Evolutionary conservation across 2,113 vertebrate genomes (phyloP).

Genomic region (Maccullochella peelii): DNA sequence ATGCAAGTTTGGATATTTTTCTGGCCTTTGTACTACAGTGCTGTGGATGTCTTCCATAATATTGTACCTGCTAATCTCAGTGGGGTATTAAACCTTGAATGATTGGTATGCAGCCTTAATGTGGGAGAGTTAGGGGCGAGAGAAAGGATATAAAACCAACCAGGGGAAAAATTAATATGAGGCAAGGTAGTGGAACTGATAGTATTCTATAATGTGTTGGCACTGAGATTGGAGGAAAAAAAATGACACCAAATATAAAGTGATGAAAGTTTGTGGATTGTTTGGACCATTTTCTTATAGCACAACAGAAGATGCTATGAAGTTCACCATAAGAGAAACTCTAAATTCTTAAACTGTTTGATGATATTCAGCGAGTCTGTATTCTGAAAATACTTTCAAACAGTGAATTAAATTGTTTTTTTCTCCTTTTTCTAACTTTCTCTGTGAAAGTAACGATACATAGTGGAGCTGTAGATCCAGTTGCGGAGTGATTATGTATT

Average conservation of each 20-base stretch:
- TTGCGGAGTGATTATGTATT: conserved; percentile 73
- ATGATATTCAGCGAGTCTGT: conserved; percentile 25
- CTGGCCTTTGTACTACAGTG: conserved; percentile 51
- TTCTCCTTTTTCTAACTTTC: conserved; percentile 21
- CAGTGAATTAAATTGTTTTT: conserved; percentile 14
- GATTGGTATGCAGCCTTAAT: conserved; percentile 82
- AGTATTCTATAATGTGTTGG: conserved; percentile 80
- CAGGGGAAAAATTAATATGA: conserved; percentile 84
- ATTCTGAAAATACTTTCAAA: conserved; percentile 35
- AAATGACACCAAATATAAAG: conserved; percentile 69
- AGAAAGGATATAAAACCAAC: conserved; percentile 82
- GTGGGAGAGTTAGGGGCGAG: conserved; percentile 76
- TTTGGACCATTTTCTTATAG: conserved; percentile 50
- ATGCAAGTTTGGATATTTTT: conserved; percentile 55
- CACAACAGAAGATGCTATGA: conserved; percentile 43
- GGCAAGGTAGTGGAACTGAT: conserved; percentile 85
- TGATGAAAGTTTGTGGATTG: conserved; percentile 67
- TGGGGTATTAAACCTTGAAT: conserved; percentile 78
- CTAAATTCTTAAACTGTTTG: conserved; percentile 13
- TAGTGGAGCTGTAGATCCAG: conserved; percentile 62
- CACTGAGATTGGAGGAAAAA: conserved; percentile 68
- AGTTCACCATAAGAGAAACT: conserved; percentile 32
- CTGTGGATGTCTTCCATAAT: conserved; percentile 73
- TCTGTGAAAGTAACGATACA: conserved; percentile 19
- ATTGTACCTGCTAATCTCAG: conserved; percentile 79